Percentiles rank a stretch among this genome's conserved stretches.
phyloP scores from a whole-genome alignment of 1,140 invertebrate species.

The Sitobion miscanthi region DNA sequence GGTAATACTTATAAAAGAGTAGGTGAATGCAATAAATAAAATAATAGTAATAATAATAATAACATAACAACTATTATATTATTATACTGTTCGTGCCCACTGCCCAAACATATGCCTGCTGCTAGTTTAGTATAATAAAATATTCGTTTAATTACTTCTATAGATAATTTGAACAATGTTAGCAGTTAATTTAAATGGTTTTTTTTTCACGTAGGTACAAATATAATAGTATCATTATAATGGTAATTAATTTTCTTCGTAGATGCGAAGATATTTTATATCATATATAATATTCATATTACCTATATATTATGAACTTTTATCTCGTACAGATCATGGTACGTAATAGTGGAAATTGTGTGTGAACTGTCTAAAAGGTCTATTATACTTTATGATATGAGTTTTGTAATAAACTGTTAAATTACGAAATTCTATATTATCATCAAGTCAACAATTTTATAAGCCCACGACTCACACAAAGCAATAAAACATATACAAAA shows the following conservation, averaged over 20 bases:
- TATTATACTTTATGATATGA: background rate
- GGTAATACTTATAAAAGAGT: background rate
- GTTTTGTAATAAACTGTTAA: background rate
- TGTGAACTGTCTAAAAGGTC: background rate
- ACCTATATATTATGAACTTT: background rate
- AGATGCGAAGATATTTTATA: background rate
- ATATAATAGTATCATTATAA: background rate
- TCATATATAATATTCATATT: background rate
- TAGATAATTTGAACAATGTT: slow-evolving; percentile 17
- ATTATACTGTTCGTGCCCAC: background rate
- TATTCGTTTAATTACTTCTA: background rate
- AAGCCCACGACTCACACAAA: background rate
- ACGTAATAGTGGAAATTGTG: background rate
- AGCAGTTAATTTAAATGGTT: background rate
- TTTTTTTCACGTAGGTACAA: background rate
- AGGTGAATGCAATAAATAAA: slow-evolving; percentile 19
- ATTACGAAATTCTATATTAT: background rate
- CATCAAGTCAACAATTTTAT: background rate
- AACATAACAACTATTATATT: background rate
- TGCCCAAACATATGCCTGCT: background rate
- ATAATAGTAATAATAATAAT: background rate
- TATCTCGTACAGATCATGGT: background rate
- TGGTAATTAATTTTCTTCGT: background rate
- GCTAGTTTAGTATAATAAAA: background rate
- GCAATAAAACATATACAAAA: background rate